These are phyloP conservation scores for Xenentodon cancila DNA, from an alignment of 2,797 vertebrate genomes.

Conservation along the genomic window DNA sequence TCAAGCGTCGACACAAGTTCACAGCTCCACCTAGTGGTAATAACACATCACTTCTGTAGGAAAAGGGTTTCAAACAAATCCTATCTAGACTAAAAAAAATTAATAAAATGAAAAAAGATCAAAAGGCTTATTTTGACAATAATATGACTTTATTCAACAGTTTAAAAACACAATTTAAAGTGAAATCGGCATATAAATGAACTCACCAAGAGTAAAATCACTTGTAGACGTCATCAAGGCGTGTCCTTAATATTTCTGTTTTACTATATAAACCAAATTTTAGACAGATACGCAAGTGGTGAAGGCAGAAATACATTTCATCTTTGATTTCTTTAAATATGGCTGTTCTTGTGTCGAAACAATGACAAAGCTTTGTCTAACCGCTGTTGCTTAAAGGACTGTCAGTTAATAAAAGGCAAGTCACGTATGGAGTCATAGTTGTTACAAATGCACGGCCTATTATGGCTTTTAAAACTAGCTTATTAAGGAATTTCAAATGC, in stretches of 20 bases:
- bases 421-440: neutral
- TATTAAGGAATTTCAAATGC: neutral
- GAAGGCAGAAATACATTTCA: conserved; percentile 25
- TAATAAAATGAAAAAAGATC: neutral
- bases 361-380: conserved; percentile 12
- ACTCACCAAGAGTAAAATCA: conserved; percentile 58
- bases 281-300: conserved; percentile 14
- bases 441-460: conserved; percentile 9
- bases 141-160: conserved; percentile 72
- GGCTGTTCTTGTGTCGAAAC: conserved; percentile 14
- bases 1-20: neutral
- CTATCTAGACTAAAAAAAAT: neutral
- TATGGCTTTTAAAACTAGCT: conserved; percentile 54
- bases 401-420: conserved; percentile 11
- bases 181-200: conserved; percentile 69
- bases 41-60: neutral
- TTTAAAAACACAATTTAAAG: conserved; percentile 67
- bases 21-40: conserved; percentile 68
- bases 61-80: neutral
- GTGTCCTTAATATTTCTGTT: conserved; percentile 26
- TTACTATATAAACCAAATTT: conserved; percentile 42
- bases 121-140: conserved; percentile 23
- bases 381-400: conserved; percentile 33
- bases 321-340: conserved; percentile 17
- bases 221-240: conserved; percentile 38